Evolutionary conservation across 2,888 invertebrate species (phyloP), one percentile per base, ranked within the genome.

Genomic region (Drosophila hamatofila): DNA sequence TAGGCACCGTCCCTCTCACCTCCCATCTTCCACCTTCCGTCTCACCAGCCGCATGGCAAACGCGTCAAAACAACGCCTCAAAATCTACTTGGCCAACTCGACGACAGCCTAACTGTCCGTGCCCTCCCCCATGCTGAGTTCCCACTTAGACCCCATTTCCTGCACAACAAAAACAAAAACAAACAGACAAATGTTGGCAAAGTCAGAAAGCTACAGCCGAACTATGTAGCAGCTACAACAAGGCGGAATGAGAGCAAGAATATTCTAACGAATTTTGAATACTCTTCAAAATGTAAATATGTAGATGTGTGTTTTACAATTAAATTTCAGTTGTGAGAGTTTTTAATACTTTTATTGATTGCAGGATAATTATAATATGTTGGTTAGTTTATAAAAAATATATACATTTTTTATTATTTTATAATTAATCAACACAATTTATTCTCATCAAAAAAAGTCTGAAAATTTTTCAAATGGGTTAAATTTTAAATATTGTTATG

Each of bases 21-120:
- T 30, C 30, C 30, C 11, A 9, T 1, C 9, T 9, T 11, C 21
- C 21, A 0, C 18, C 51, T 2, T 12, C 9, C 8, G 18, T 27
- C 23, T 9, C 16, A 11, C 52, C 67, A 21, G 4, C 33, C 44
- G 18, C 48, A 12, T 42, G 21, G 25, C 71, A 75, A 76, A 75
- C 62, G 57, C 75, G 81, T 82, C 82, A 84, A 86, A 84, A 83
- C 80, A 88, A 88, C 80, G 83, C 83, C 83, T 79, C 71, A 65
- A 78, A 86, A 72, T 86, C 54, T 80, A 68, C 71, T 83, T 72
- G 64, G 58, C 71, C 66, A 66, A 70, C 62, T 58, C 41, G 35
- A 27, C 51, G 52, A 74, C 42, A 62, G 59, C 51, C 58, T 51
- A 51, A 63, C 75, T 57, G 52, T 30, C 51, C 9, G 27, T 30